phyloP scores from a whole-genome alignment of 1,140 invertebrate genomes.

The Drosophila albomicans region DNA sequence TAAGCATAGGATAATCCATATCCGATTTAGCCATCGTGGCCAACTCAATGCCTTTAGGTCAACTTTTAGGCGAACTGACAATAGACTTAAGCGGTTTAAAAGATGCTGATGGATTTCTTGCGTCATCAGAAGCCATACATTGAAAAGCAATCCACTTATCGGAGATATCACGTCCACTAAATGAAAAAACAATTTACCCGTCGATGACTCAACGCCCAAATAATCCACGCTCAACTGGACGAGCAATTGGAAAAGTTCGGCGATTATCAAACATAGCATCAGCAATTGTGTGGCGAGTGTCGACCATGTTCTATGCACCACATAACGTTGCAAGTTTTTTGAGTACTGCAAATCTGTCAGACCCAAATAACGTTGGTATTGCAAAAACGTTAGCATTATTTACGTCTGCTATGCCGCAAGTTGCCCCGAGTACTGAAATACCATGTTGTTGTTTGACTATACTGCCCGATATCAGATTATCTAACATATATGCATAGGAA shows the following conservation, averaged over 20 bases:
- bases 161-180: neutral
- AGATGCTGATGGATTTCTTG: slow-evolving; percentile 9
- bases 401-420: neutral
- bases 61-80: slow-evolving; percentile 2
- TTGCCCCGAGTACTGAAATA: neutral
- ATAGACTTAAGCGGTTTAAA: neutral
- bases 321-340: slow-evolving; percentile 5
- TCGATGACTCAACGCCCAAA: neutral
- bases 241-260: neutral
- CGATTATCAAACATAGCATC: neutral
- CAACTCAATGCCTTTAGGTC: neutral
- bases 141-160: neutral
- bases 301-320: slow-evolving; percentile 3
- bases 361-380: slow-evolving; percentile 28
- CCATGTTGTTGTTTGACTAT: neutral
- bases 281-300: neutral
- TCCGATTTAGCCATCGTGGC: neutral
- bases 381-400: neutral
- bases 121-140: slow-evolving; percentile 8
- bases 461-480: slow-evolving; percentile 1
- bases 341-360: slow-evolving; percentile 23
- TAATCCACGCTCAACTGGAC: slow-evolving; percentile 3
- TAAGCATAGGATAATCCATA: slow-evolving; percentile 16
- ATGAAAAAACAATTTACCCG: neutral
- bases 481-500: neutral